phyloP scores from a whole-genome alignment of 1,140 invertebrate genomes.

The Platorchestia sp. region DNA sequence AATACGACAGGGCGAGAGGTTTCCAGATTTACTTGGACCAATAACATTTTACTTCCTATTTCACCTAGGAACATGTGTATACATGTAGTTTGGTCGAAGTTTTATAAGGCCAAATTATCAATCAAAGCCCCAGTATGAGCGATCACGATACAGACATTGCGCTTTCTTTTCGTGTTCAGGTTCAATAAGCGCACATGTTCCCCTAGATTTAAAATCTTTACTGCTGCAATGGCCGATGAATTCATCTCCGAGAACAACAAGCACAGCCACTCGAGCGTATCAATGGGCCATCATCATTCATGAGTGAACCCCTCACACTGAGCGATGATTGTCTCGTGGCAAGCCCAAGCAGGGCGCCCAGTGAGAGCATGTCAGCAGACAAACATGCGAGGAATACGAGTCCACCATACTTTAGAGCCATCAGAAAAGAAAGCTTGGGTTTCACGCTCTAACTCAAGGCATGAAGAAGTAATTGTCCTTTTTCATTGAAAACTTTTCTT shows the following conservation, averaged over 20 bases:
- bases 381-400: neutral
- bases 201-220: neutral
- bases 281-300: neutral
- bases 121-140: neutral
- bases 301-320: neutral
- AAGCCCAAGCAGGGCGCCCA: neutral
- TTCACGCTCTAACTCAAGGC: neutral
- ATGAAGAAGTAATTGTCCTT: neutral
- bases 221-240: neutral
- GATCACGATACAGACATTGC: neutral
- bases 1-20: too few relatives aligned
- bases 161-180: neutral
- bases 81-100: too few relatives aligned
- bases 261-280: neutral
- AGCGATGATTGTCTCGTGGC: neutral
- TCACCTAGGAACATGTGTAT: too few relatives aligned
- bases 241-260: neutral
- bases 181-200: neutral
- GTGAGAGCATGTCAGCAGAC: neutral
- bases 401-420: neutral
- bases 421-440: neutral
- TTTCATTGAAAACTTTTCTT: neutral
- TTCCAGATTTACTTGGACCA: too few relatives aligned
- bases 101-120: too few relatives aligned
- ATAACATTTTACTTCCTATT: too few relatives aligned